Base-by-base conservation (phyloP, 2,797 vertebrate genomes). In the Parotocinclus haroldoi region DNA sequence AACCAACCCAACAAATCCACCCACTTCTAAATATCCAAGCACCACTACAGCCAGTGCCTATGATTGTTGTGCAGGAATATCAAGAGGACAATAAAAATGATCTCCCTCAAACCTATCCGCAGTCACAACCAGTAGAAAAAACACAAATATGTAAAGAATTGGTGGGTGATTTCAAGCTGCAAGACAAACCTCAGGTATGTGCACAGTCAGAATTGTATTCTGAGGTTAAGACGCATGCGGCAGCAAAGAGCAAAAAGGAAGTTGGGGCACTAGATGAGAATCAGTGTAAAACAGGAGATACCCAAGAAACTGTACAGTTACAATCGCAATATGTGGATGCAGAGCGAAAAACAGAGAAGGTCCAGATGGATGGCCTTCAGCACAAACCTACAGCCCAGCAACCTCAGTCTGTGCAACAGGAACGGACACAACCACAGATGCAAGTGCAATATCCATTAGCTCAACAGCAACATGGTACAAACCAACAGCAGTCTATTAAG, bases 31-130 rank as follows among this genome's bases (percentile, higher is more conserved):
- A 69, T 27, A n/a, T 49, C 8, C 49, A 74, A 50, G 8, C 45
- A 12, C 45, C 46, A 10, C 68, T 66, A 64, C 68, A 77, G 0
- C 76, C 80, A 57, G 70, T 86, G 49, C 88, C 90, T 40, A 82
- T 78, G 69, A 87, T 89, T 69, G 79, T 89, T 53, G 79, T 90
- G 10, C 85, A 90, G 63, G 82, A 89, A 49, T 83, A 79, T 73
- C 75, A 66, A 72, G 83, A 83, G 38, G 69, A 78, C 57, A 81
- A 74, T n/a, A 66, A 9, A 7, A 52, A 51, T 18, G 81, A 83
- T 48, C 79, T 84, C 46, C 55, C 79, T 4, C 62, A 82, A 73
- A 64, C 66, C 1, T 82, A 80, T 45, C 55, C 64, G 9, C 84
- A 83, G 0, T 76, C 78, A 19, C 63, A 86, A 66, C 76, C 76